Conservation (phyloP, 2,888 invertebrate genomes). For the Dugesia japonica region DNA sequence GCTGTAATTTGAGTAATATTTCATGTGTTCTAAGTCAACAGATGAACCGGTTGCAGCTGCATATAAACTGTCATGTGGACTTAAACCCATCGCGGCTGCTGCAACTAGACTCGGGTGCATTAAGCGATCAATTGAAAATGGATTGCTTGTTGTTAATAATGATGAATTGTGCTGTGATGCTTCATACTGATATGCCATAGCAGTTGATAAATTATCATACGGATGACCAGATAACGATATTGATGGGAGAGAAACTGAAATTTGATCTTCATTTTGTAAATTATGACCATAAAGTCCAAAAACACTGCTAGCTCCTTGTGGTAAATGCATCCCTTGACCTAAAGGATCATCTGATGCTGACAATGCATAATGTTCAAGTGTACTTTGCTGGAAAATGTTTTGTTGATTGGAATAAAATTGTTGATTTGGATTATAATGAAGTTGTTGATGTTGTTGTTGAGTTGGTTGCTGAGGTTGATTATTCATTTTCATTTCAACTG, state of each 20-base stretch:
- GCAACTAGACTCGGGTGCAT: conserved; percentile 27
- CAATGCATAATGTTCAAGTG: not conserved
- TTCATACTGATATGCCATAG: conserved; percentile 9
- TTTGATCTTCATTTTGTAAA: not conserved
- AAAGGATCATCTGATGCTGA: not conserved
- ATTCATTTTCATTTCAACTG: not conserved
- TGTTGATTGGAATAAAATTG: conserved; percentile 6
- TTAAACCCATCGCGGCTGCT: conserved; percentile 22
- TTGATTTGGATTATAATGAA: conserved; percentile 6
- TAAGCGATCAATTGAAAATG: conserved; percentile 29
- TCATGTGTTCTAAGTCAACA: not conserved
- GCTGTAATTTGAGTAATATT: not conserved
- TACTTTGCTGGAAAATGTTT: conserved; percentile 1
- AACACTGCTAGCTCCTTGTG: not conserved
- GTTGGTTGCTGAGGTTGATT: not conserved
- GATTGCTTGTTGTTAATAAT: conserved; percentile 22
- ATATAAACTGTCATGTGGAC: conserved; percentile 20
- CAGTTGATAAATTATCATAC: not conserved
- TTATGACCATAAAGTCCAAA: conserved; percentile 5
- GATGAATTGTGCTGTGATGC: conserved; percentile 26
- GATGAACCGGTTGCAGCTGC: not conserved
- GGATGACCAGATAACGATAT: not conserved
- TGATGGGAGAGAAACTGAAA: not conserved
- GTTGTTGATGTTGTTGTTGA: not conserved
- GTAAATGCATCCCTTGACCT: conserved; percentile 1